phyloP scores from a whole-genome alignment of 2,888 invertebrate genomes.

The Archips xylosteana region DNA sequence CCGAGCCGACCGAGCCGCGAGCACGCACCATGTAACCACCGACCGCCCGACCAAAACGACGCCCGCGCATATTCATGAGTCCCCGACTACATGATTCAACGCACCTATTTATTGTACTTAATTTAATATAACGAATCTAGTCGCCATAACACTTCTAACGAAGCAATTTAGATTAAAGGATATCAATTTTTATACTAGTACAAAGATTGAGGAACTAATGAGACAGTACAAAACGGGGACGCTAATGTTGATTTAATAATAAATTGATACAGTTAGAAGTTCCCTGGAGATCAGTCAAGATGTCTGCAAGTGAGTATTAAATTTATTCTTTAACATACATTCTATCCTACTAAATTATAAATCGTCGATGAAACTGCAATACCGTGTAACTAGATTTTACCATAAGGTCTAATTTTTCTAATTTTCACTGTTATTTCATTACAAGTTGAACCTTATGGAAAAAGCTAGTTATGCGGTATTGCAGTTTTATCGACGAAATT shows the following conservation, averaged over 20 bases:
- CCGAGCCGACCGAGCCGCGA: constrained; percentile 54
- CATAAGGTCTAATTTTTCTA: too few relatives aligned
- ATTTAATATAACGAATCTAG: constrained; percentile 82
- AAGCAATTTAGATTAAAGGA: constrained; percentile 71
- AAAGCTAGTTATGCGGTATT: too few relatives aligned
- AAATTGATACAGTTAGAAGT: constrained; percentile 79
- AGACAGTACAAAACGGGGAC: constrained; percentile 75
- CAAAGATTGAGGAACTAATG: constrained; percentile 66
- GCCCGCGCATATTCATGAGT: constrained; percentile 75
- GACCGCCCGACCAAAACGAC: constrained; percentile 67
- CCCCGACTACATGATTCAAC: constrained; percentile 78
- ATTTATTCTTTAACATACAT: neutral
- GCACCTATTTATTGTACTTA: constrained; percentile 75
- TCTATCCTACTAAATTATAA: too few relatives aligned
- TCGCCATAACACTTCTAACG: constrained; percentile 82
- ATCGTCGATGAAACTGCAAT: too few relatives aligned
- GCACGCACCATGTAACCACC: constrained; percentile 81
- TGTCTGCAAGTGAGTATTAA: constrained; percentile 79
- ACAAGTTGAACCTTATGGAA: too few relatives aligned
- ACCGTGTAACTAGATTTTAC: too few relatives aligned
- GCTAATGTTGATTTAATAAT: constrained; percentile 77
- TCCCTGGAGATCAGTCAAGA: constrained; percentile 66
- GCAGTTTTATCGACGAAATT: too few relatives aligned
- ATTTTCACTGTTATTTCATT: too few relatives aligned
- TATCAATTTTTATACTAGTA: constrained; percentile 64